Conservation (phyloP, 2,113 vertebrate genomes). For the Corvus cornix region DNA sequence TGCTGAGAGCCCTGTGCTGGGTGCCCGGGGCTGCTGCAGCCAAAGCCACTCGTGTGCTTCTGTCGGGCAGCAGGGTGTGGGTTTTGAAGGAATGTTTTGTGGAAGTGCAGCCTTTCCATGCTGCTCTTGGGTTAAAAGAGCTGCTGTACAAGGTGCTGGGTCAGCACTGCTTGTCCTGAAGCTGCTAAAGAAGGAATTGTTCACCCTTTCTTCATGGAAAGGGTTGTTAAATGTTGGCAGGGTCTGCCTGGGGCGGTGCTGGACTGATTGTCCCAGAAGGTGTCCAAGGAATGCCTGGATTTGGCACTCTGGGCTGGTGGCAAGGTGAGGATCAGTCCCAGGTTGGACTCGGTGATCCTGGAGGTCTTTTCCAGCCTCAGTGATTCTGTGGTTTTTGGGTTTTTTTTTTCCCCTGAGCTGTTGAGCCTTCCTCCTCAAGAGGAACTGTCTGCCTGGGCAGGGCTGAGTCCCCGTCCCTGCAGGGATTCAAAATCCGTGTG, state of each 20-base stretch:
- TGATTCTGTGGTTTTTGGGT: too few relatives aligned
- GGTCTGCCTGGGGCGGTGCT: neutral
- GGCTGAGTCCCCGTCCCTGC: accelerated
- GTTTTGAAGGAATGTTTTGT: neutral
- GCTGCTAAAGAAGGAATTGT: neutral
- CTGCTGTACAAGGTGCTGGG: neutral
- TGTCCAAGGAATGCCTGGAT: neutral
- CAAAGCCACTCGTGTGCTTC: accelerated
- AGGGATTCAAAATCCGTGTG: accelerated
- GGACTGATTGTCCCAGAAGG: neutral
- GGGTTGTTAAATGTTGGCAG: accelerated
- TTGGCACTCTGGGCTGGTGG: neutral
- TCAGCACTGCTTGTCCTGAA: neutral
- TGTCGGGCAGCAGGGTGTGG: neutral
- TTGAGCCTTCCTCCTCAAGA: accelerated
- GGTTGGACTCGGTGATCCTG: accelerated
- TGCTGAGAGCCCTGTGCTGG: conserved; percentile 5
- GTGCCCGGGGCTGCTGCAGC: neutral
- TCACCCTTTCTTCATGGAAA: accelerated
- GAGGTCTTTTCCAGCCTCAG: too few relatives aligned
- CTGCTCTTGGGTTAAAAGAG: neutral
- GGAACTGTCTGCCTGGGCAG: neutral
- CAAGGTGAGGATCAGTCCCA: neutral
- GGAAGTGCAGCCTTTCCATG: accelerated
- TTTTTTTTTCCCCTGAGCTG: too few relatives aligned